A percentile compares a stretch with the other conserved stretches of the same genome.
Evolutionary conservation across 2,797 vertebrate genomes (phyloP).

Genomic region (Sparus aurata): DNA sequence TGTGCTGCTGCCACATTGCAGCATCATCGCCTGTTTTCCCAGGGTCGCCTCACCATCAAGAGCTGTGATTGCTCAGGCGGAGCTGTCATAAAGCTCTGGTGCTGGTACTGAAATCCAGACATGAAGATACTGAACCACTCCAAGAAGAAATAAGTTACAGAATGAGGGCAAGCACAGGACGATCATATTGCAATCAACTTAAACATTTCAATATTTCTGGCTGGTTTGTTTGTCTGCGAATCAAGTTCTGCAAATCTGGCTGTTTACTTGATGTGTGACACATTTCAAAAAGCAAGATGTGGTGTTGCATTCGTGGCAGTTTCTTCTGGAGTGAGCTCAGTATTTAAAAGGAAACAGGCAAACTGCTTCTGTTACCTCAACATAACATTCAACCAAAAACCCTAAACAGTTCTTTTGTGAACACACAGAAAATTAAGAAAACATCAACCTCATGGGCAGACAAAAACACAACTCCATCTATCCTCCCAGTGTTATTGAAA

Average conservation of each 20-base stretch:
- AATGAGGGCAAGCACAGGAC: slow-evolving; percentile 17
- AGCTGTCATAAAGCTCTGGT: slow-evolving; percentile 57
- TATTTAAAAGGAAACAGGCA: slow-evolving; percentile 23
- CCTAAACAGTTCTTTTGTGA: neutral
- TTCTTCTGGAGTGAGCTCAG: slow-evolving; percentile 14
- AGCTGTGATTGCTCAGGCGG: slow-evolving; percentile 45
- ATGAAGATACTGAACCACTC: slow-evolving; percentile 25
- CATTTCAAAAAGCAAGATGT: slow-evolving; percentile 16
- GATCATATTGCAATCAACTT: slow-evolving; percentile 5
- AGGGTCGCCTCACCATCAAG: slow-evolving; percentile 52
- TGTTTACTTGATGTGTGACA: slow-evolving; percentile 13
- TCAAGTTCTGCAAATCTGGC: slow-evolving; percentile 3
- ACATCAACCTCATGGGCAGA: neutral
- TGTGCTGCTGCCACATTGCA: slow-evolving; percentile 12
- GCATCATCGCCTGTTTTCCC: slow-evolving; percentile 52
- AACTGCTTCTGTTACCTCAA: neutral
- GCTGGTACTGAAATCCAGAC: slow-evolving; percentile 61
- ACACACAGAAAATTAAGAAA: neutral
- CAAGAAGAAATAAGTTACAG: slow-evolving; percentile 24
- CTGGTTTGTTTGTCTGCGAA: slow-evolving; percentile 25
- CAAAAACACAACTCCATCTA: neutral
- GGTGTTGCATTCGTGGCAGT: neutral
- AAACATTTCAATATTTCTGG: slow-evolving; percentile 17
- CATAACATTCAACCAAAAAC: neutral
- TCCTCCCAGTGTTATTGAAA: neutral